These are phyloP conservation scores for Jordanella pulchra DNA, from an alignment of 2,797 vertebrate genomes.

Conservation along the genomic window DNA sequence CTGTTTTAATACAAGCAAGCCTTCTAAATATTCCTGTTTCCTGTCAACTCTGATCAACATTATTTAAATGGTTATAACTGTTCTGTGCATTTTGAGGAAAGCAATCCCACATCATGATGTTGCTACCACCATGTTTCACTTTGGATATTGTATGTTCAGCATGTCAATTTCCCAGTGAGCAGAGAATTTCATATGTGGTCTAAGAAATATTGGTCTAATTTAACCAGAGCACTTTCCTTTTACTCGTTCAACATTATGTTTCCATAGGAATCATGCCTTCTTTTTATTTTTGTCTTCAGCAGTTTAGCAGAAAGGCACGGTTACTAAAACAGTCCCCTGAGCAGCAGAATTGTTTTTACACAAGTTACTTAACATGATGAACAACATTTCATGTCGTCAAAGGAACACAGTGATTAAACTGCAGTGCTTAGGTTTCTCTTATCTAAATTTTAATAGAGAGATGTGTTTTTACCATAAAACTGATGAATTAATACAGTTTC, in stretches of 20 bases:
- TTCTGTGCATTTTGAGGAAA: neutral
- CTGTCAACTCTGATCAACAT: neutral
- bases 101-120: neutral
- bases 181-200: neutral
- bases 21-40: neutral
- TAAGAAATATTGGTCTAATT: neutral
- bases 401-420: neutral
- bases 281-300: neutral
- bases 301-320: neutral
- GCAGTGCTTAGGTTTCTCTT: neutral
- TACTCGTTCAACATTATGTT: neutral
- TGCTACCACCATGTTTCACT: conserved; percentile 5
- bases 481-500: neutral
- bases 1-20: no score
- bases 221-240: neutral
- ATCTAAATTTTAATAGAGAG: neutral
- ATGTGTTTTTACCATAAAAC: neutral
- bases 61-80: no score
- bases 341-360: neutral
- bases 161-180: neutral
- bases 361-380: neutral
- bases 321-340: neutral
- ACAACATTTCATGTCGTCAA: neutral
- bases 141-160: neutral
- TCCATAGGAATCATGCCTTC: neutral